These are phyloP conservation scores for Schlechtendalia chinensis DNA, from an alignment of 1,140 invertebrate genomes.

Conservation along the genomic window DNA sequence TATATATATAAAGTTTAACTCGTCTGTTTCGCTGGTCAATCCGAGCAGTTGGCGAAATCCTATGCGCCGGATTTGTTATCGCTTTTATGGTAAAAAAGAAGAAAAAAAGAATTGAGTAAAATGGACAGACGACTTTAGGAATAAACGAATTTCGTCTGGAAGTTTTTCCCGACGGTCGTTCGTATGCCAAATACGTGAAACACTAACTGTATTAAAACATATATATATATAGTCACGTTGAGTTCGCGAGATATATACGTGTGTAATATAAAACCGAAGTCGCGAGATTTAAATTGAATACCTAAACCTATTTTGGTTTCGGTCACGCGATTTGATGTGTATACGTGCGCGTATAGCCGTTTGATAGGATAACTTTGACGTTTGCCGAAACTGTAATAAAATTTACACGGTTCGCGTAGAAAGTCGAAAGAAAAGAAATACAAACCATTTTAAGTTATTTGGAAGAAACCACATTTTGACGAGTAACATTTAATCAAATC, in stretches of 20 bases:
- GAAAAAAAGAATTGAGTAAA: neutral
- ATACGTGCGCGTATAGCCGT: neutral
- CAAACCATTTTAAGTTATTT: neutral
- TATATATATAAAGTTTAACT: neutral
- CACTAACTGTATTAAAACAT: neutral
- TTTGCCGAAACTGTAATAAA: neutral
- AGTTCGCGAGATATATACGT: neutral
- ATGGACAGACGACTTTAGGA: neutral
- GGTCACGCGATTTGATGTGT: neutral
- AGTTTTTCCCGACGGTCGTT: neutral
- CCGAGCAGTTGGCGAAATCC: neutral
- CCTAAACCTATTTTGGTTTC: neutral
- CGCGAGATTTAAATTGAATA: slow-evolving; percentile 2
- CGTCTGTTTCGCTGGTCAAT: neutral
- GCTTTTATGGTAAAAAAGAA: neutral
- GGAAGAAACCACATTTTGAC: neutral
- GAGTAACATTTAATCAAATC: neutral
- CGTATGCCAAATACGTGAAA: neutral
- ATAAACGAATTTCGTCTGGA: neutral
- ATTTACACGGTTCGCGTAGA: neutral
- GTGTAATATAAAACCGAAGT: neutral
- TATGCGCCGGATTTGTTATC: neutral
- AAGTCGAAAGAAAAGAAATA: neutral
- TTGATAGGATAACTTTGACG: slow-evolving; percentile 7
- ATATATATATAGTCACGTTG: neutral